Base-by-base conservation (phyloP, 2,113 vertebrate genomes). In the Sterrhoptilus dennistouni region DNA sequence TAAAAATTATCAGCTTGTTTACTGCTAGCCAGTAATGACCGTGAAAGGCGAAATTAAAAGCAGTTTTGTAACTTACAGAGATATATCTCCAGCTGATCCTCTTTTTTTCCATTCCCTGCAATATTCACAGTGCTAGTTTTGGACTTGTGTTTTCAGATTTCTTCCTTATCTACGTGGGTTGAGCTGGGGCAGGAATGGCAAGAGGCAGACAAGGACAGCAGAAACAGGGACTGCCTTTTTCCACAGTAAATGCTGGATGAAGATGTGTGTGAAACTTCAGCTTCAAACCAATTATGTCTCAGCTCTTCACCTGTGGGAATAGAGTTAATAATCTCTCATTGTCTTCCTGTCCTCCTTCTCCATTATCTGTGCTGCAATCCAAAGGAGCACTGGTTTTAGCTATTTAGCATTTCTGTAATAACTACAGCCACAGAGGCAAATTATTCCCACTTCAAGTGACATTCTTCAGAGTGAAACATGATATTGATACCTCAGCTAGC, bases 1-100 rank as follows among this genome's bases (percentile, higher is more conserved):
- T 71, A 68, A 76, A 79, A 65, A 38, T 85, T 85, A 83, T 69
- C 87, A 77, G 29, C 59, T 72, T 23, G 27, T 66, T 64, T 86
- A 60, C 21, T 31, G 36, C 56, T 85, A 72, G 65, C 19, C 68
- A 47, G 27, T 38, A 87, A 74, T 3, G 3, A 61, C 17, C 6
- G 23, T 1, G 5, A 64, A 77, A 74, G 22, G 45, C 22, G 57
- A 72, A 61, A 79, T 31, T 53, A 50, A 83, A 91, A 89, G 19
- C n/a, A 23, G 17, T 27, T 91, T 49, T 57, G 42, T 38, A 38
- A 79, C 72, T 79, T 50, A 60, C 50, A 72, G 82, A 54, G 53
- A 10, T 20, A 5, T 13, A 54, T 27, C 14, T 70, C 49, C 49
- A 44, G 50, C 42, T 27, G 16, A 68, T 57, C 29, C n/a, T 52